A percentile compares a stretch with the other conserved stretches of the same genome.
phyloP scores from a whole-genome alignment of 2,888 invertebrate genomes.

The Notodonta ziczac region DNA sequence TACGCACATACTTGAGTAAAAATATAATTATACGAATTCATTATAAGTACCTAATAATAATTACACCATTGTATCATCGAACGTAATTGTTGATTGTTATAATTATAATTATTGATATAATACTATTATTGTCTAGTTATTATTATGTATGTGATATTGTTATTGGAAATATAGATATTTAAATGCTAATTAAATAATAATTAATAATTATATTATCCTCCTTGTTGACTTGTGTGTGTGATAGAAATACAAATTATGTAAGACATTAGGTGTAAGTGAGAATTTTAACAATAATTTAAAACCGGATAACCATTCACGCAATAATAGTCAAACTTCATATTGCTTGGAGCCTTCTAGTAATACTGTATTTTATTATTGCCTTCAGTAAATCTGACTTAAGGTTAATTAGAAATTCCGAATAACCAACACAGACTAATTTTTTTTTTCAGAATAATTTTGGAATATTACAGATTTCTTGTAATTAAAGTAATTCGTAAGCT shows the following conservation, averaged over 20 bases:
- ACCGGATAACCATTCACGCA: conserved; percentile 8
- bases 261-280: conserved; percentile 45
- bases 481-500: not conserved
- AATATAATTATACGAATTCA: conserved; percentile 70
- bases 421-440: not conserved
- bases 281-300: conserved; percentile 41
- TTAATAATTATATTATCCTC: conserved; percentile 70
- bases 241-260: conserved; percentile 46
- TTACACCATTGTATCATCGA: conserved; percentile 77
- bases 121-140: conserved; percentile 75
- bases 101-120: conserved; percentile 56
- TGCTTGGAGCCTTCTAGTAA: conserved; percentile 35
- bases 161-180: conserved; percentile 79
- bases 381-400: not conserved
- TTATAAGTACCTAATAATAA: conserved; percentile 58
- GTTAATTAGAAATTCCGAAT: not conserved
- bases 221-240: conserved; percentile 81
- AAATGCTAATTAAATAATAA: conserved; percentile 67
- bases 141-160: conserved; percentile 81
- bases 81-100: conserved; percentile 81
- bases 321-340: not conserved
- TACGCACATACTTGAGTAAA: conserved; percentile 65
- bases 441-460: not conserved
- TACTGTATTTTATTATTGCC: not conserved
- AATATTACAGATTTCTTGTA: not conserved